A percentile compares a stretch with the other conserved stretches of the same genome.
These are phyloP conservation scores for Halcyon malimbica DNA, from an alignment of 2,113 vertebrate species.

Conservation along the genomic window DNA sequence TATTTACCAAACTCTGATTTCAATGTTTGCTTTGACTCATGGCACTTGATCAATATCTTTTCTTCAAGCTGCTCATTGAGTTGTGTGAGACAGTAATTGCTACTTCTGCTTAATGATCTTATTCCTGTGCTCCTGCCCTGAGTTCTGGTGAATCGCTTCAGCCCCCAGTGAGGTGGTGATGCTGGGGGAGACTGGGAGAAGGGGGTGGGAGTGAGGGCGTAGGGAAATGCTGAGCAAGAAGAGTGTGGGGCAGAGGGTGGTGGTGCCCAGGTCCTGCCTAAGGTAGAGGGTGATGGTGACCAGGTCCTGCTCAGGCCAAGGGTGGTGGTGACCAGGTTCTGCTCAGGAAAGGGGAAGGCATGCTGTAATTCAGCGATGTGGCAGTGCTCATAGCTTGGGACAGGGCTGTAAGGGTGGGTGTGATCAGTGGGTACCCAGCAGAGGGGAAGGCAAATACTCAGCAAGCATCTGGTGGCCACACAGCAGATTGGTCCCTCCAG, in stretches of 20 bases:
- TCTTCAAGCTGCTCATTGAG: neutral
- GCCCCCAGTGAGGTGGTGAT: neutral
- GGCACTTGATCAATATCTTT: neutral
- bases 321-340: neutral
- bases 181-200: neutral
- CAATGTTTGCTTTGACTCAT: conserved; percentile 26
- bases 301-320: too few relatives aligned
- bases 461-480: neutral
- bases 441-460: fast-evolving
- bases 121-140: conserved; percentile 10
- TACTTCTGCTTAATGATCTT: conserved; percentile 17
- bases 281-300: neutral
- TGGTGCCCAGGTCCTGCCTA: neutral
- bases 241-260: neutral
- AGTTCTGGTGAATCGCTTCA: fast-evolving
- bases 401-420: neutral
- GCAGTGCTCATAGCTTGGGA: fast-evolving
- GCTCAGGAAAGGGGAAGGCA: neutral
- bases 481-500: fast-evolving
- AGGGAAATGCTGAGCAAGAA: neutral
- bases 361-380: fast-evolving
- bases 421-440: fast-evolving
- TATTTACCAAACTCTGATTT: conserved; percentile 20
- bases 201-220: neutral
- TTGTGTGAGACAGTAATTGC: neutral